Percentiles rank a stretch among this genome's conserved stretches.
Conservation (phyloP, 2,888 invertebrate species). For the Cerastis leucographa region DNA sequence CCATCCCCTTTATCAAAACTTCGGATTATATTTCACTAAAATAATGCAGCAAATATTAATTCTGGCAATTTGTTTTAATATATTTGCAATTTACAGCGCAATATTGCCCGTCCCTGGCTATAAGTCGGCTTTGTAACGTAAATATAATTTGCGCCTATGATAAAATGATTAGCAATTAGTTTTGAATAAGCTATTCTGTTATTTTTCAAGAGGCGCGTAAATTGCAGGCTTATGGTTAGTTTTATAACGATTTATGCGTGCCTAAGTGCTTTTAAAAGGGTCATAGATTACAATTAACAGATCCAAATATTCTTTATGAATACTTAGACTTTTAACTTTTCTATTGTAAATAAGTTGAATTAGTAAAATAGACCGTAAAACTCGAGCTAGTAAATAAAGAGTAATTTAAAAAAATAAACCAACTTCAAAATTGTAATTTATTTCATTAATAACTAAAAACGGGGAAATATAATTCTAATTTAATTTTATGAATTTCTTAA, state of each 20-base stretch:
- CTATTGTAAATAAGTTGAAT: not conserved
- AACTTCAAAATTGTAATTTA: too few species aligned
- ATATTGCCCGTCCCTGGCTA: slow-evolving; percentile 56
- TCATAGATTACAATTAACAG: not conserved
- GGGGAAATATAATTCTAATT: too few species aligned
- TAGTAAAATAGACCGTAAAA: not conserved
- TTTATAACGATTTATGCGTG: slow-evolving; percentile 9
- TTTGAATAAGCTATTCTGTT: slow-evolving; percentile 40
- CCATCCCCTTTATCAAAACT: slow-evolving; percentile 69
- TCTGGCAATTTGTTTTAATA: slow-evolving; percentile 73
- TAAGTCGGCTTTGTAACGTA: slow-evolving; percentile 51
- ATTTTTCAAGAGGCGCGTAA: slow-evolving; percentile 38
- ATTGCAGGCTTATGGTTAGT: slow-evolving; percentile 15
- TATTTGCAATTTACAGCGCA: slow-evolving; percentile 70
- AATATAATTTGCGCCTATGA: slow-evolving; percentile 64
- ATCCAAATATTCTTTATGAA: not conserved
- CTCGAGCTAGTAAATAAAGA: not conserved
- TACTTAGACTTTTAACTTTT: not conserved
- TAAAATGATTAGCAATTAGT: slow-evolving; percentile 70
- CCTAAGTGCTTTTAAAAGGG: not conserved
- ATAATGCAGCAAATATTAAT: slow-evolving; percentile 71
- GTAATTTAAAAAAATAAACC: too few species aligned
- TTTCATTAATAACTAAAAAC: too few species aligned
- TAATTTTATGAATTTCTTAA: not conserved
- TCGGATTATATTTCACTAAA: slow-evolving; percentile 63